phyloP scores from a whole-genome alignment of 2,797 vertebrate genomes.

The Crax fasciolata region DNA sequence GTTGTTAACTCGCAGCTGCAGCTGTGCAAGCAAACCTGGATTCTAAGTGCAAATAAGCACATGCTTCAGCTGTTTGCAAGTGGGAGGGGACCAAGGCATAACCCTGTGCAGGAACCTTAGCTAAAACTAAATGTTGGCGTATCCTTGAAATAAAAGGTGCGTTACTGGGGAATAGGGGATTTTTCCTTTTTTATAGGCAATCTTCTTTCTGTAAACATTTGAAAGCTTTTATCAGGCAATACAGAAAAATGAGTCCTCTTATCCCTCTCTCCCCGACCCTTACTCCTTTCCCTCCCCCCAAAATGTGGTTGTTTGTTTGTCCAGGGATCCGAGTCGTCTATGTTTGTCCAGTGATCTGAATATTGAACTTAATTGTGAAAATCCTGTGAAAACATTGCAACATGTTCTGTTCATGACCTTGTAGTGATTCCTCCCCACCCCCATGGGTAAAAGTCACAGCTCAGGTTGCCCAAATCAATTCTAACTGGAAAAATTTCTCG shows the following conservation, averaged over 20 bases:
- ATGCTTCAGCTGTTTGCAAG: slow-evolving; percentile 1
- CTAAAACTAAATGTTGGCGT: neutral
- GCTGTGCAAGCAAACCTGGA: slow-evolving; percentile 44
- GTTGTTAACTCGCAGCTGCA: slow-evolving; percentile 13
- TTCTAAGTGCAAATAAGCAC: slow-evolving; percentile 21
- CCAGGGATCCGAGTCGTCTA: neutral
- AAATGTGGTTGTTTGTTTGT: neutral
- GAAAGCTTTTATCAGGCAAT: neutral
- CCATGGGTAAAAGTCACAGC: neutral
- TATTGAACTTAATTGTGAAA: slow-evolving; percentile 23
- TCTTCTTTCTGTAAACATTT: neutral
- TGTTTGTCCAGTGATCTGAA: slow-evolving; percentile 24
- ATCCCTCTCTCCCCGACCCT: rapidly evolving
- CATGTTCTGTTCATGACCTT: neutral
- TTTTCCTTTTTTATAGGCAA: neutral
- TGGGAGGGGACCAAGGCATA: neutral
- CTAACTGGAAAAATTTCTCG: neutral
- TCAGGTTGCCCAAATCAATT: neutral
- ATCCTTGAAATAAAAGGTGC: neutral
- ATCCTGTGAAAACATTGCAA: neutral
- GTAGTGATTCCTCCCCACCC: neutral
- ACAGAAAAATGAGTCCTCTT: neutral
- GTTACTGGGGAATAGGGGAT: neutral
- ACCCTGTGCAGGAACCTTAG: neutral
- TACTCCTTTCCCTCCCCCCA: neutral